Conservation (phyloP, 2,888 invertebrate genomes). For the Drosophila kambysellisi region DNA sequence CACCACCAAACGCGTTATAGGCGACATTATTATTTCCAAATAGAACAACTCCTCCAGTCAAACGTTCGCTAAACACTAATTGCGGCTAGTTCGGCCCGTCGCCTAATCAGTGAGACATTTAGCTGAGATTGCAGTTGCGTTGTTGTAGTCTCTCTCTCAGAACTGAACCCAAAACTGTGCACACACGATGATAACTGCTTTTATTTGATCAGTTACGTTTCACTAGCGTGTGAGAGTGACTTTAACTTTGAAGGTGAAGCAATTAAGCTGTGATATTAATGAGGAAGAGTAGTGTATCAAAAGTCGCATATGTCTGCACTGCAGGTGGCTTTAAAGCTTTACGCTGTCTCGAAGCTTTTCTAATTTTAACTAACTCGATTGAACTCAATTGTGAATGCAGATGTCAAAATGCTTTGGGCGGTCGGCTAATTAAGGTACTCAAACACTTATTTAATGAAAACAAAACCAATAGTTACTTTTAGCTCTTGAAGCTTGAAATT, state of each 20-base stretch:
- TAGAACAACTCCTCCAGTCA: conserved; percentile 22
- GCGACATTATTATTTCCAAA: conserved; percentile 56
- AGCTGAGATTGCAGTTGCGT: conserved; percentile 26
- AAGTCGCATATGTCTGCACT: conserved; percentile 6
- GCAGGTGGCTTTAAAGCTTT: conserved; percentile 5
- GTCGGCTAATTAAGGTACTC: not conserved
- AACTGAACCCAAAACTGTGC: conserved; percentile 34
- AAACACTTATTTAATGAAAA: not conserved
- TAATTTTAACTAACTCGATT: conserved; percentile 24
- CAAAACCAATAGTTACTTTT: not conserved
- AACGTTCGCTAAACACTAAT: conserved; percentile 40
- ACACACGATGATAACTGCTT: conserved; percentile 50
- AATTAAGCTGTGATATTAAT: not conserved
- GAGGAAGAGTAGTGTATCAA: not conserved
- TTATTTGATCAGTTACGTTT: conserved; percentile 11
- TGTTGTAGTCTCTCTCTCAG: not conserved
- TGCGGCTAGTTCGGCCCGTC: not conserved
- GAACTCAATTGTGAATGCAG: conserved; percentile 25
- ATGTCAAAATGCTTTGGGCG: conserved; percentile 27
- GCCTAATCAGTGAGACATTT: conserved; percentile 31
- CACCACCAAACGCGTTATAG: conserved; percentile 62
- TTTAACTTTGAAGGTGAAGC: conserved; percentile 6
- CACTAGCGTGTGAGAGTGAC: not conserved
- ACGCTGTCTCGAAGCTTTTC: conserved; percentile 5
- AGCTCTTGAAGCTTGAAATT: not conserved